Evolutionary conservation across 2,888 invertebrate species (phyloP), one percentile per base, ranked within the genome.

Genomic region (Drosophila anceps): DNA sequence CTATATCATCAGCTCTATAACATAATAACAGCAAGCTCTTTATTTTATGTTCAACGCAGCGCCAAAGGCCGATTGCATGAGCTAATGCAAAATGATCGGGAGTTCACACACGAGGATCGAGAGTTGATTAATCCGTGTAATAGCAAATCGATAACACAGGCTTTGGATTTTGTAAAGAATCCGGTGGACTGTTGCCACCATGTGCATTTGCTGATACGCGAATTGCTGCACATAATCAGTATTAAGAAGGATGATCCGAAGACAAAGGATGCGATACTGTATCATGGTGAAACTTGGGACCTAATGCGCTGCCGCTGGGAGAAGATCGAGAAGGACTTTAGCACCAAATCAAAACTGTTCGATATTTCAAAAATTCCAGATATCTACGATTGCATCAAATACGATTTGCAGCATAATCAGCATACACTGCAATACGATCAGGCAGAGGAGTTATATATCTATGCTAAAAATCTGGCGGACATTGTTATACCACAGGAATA

Each of bases 401-500:
- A 98, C 92, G 99, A 99, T 93, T 94, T 99, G 79, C 99, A 99
- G 91, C 99, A 99, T 92, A 99, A 99, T 93, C 98, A 98, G 91
- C 98, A 98, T 90, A 98, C 98, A 1, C 93, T 99, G 80, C 98
- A 98, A 93, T 98, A 97, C 90, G 97, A 97, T 88, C 95, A 96
- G 91, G 98, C 98, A 0, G 98, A 98, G 65, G 92, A 98, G 92
- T 93, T 98, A 51, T 99, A 99, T 91, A 96, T 97, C 61, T 98
- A 98, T 91, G 97, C 99, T 0, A 99, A 99, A 93, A 98, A 98
- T 92, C 94, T 99, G 89, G 99, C 99, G 0, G 99, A 99, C 92
- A 97, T 99, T 90, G 98, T 99, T 0, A 99, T 99, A 93, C 99
- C 99, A 0, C 99, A 99, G 96, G 99, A 99, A 93, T 99, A 99